phyloP scores from a whole-genome alignment of 2,888 invertebrate species.

The Cancer borealis region DNA sequence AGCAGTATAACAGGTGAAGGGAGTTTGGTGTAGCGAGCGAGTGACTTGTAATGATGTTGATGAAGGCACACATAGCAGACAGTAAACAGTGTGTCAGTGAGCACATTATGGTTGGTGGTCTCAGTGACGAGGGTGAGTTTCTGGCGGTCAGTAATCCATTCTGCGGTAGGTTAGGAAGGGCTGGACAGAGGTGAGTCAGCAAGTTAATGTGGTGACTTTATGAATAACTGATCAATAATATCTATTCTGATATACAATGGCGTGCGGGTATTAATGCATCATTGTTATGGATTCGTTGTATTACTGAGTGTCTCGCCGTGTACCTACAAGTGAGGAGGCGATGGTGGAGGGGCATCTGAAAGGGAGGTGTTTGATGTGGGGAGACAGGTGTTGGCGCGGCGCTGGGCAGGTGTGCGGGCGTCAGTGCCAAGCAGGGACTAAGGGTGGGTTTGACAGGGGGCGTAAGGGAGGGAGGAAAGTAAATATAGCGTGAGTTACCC shows the following conservation, averaged over 20 bases:
- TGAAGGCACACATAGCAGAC: no score
- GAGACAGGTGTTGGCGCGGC: not conserved
- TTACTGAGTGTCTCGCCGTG: not conserved
- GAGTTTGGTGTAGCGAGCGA: no score
- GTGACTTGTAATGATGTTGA: no score
- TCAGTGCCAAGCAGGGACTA: not conserved
- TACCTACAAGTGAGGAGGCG: not conserved
- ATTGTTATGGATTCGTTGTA: not conserved
- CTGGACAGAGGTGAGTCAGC: not conserved
- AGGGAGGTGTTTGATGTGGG: not conserved
- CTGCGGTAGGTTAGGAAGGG: not conserved
- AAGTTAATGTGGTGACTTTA: not conserved
- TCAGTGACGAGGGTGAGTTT: no score
- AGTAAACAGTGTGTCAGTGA: no score
- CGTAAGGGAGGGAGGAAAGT: conserved; percentile 14
- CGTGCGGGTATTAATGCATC: not conserved
- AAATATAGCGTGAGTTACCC: conserved; percentile 54
- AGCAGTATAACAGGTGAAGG: not conserved
- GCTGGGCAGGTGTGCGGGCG: not conserved
- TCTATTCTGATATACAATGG: not conserved
- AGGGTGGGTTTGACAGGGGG: not conserved
- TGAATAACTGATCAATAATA: not conserved
- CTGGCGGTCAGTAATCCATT: no score
- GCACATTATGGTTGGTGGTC: no score
- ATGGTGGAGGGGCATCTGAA: not conserved